Base-by-base conservation (phyloP, 2,797 vertebrate genomes). In the Oryzias dopingdopingensis region DNA sequence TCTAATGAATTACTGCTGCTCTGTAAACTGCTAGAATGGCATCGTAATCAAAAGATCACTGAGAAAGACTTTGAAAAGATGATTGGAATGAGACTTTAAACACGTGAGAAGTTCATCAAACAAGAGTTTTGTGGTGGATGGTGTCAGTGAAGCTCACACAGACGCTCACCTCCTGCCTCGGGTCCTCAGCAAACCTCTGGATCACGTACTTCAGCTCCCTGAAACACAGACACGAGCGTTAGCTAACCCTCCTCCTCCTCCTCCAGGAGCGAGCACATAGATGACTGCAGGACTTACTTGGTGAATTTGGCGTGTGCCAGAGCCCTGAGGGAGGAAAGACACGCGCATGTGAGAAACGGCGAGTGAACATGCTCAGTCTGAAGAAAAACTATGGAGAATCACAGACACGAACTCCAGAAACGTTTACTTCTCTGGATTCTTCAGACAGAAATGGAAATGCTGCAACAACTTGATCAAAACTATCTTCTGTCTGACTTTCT, bases 131-230 rank as follows among this genome's bases (percentile, higher is more conserved):
- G 29, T 12, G 29, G 10, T 12, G 8, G 26, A 29, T 29, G 1
- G 26, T 29, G 26, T 29, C 26, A 26, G 24, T 26, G 24, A 26
- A 26, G 29, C 29, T 32, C 15, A 49, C 4, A 45, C 22, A 53
- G 17, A 56, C 42, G 62, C 94, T 92, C 80, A 99, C 97, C 93
- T 99, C 97, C 91, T 98, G 96, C 79, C 97, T 92, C 0, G 94
- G 96, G 72, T 99, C 97, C 80, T 97, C 95, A 0, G 97, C 97
- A 84, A 99, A 99, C 92, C 95, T 96, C 91, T 99, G 97, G 85
- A 99, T 98, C 55, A 99, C 97, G 0, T 98, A 95, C 68, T 99
- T 99, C 82, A 98, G 92, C 74, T 99, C 96, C 90, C 97, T 99
- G 82, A 56, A 32, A 82, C 13, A 67, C 40, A 15, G 15, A 62